Conservation (phyloP, 1,140 invertebrate species). For the Atta texana region DNA sequence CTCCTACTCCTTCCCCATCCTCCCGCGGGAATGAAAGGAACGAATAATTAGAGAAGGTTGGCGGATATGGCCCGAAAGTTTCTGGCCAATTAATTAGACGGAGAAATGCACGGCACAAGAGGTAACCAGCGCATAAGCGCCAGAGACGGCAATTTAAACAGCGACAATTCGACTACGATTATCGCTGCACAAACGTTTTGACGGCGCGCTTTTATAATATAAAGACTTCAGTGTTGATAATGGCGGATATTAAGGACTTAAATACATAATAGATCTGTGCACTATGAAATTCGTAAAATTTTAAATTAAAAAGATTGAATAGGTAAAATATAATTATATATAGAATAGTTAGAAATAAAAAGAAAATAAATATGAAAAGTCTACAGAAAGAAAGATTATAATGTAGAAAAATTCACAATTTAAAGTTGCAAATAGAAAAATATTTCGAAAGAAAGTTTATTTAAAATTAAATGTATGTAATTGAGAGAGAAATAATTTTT, state of each 20-base stretch:
- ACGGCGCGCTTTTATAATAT: constrained; percentile 68
- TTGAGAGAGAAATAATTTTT: constrained; percentile 7
- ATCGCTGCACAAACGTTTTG: constrained; percentile 72
- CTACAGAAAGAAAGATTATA: neutral
- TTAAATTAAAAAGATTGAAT: constrained; percentile 6
- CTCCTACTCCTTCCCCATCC: neutral
- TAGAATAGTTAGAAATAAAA: neutral
- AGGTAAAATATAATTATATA: constrained; percentile 6
- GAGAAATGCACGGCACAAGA: constrained; percentile 60
- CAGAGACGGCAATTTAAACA: constrained; percentile 72
- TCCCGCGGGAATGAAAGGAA: constrained; percentile 71
- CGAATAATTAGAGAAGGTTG: constrained; percentile 77
- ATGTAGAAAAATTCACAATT: neutral
- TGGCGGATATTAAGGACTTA: constrained; percentile 45
- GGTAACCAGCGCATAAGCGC: constrained; percentile 64
- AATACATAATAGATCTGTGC: constrained; percentile 19
- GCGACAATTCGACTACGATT: constrained; percentile 75
- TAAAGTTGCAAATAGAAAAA: neutral
- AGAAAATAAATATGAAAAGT: neutral
- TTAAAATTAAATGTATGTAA: neutral
- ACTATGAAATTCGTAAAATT: constrained; percentile 30
- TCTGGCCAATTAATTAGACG: constrained; percentile 79
- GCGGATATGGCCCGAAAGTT: constrained; percentile 73
- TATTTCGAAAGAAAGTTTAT: neutral
- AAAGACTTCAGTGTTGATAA: constrained; percentile 53